These are phyloP conservation scores for Lanius collurio DNA, from an alignment of 2,113 vertebrate species.

Conservation along the genomic window DNA sequence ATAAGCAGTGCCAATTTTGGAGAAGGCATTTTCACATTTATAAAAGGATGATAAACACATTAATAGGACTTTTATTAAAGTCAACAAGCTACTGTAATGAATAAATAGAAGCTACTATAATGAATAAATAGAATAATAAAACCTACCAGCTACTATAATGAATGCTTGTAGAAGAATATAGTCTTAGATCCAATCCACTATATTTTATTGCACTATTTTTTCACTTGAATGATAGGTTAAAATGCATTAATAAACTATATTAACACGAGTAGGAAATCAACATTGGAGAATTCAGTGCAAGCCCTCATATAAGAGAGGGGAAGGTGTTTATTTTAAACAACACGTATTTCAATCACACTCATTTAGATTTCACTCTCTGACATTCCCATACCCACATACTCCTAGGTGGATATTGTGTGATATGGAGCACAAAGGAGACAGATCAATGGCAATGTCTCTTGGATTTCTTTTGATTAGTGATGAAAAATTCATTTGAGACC, in stretches of 20 bases:
- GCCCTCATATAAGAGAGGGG: background rate
- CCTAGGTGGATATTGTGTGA: background rate
- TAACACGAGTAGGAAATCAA: background rate
- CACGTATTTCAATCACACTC: background rate
- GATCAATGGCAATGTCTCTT: background rate
- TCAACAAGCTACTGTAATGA: background rate
- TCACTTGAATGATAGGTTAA: background rate
- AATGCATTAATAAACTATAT: background rate
- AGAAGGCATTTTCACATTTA: conserved; percentile 6
- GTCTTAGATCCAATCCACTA: background rate
- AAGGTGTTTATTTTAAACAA: background rate
- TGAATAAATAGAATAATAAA: background rate
- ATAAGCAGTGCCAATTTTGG: conserved; percentile 9
- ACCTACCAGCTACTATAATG: background rate
- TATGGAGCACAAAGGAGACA: background rate
- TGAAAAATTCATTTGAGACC: background rate
- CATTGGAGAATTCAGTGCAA: background rate
- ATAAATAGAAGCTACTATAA: background rate
- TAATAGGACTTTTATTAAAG: conserved; percentile 37
- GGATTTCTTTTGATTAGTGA: background rate
- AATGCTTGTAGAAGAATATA: background rate
- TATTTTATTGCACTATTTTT: background rate
- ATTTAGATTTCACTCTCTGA: background rate
- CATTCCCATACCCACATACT: background rate
- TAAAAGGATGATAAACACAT: conserved; percentile 9